Base-by-base conservation (phyloP, 2,797 vertebrate genomes). In the Petrocephalus sullivani region DNA sequence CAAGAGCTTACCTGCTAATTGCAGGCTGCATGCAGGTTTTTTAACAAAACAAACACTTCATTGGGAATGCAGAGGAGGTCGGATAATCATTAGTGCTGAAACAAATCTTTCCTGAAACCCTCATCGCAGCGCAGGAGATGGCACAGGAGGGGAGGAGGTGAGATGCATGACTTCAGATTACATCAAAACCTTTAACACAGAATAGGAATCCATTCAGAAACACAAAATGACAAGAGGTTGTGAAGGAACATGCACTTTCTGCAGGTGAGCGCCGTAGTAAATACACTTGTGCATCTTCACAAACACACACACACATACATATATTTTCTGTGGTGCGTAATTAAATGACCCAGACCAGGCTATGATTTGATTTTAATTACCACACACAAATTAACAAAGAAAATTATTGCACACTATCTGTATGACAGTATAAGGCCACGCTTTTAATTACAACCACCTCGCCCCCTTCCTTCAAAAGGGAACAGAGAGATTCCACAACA, bases 21-120 rank as follows among this genome's bases (percentile, higher is more conserved):
- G 94, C 94, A 94, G 95, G 94, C 95, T 94, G 94, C 95, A 93
- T 91, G 92, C 94, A 93, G 93, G 93, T 94, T 94, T 94, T 96
- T 95, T 94, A 94, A 95, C 95, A 95, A 95, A 95, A 95, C 93
- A 95, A 95, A 95, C 93, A 93, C 94, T 95, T 95, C 95, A 94
- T 95, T 93, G 93, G 95, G 95, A 95, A 95, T 94, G 94, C 94
- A 92, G 93, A 94, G 93, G 94, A 95, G 94, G 93, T 91, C 92
- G 92, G 91, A 92, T 93, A 94, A 94, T 93, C 92, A 95, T 94
- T 93, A 93, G 93, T 93, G 14, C 81, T 23, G 41, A 78, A 28
- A 84, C 58, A 89, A 88, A 89, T 85, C 60, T 85, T 86, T 75
- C 49, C 53, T 56, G 53, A 64, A 92, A 93, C 91, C 92, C 91